phyloP scores from a whole-genome alignment of 2,888 invertebrate species.

The Horisme vitalbata region DNA sequence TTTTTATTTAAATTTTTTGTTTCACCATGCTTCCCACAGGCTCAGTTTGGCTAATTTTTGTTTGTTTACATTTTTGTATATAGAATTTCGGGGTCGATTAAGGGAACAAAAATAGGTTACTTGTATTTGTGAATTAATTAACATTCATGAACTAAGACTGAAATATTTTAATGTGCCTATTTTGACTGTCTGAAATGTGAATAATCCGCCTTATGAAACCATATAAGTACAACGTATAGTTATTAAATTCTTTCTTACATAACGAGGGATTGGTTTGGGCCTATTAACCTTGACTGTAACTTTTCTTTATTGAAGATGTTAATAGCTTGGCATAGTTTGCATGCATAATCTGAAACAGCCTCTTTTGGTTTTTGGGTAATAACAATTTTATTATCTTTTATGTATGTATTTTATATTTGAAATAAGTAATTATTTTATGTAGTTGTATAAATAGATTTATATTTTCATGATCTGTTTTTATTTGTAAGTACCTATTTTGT shows the following conservation, averaged over 20 bases:
- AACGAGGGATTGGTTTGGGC: conserved; percentile 8
- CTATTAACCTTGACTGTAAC: neutral
- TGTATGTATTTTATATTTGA: conserved; percentile 8
- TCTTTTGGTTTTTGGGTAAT: conserved; percentile 73
- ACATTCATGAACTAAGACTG: neutral
- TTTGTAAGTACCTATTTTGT: too few species aligned
- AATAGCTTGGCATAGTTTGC: conserved; percentile 44
- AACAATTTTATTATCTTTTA: conserved; percentile 25
- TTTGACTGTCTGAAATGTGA: conserved; percentile 8
- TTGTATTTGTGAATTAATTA: neutral
- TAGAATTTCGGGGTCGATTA: neutral
- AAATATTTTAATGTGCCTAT: conserved; percentile 8
- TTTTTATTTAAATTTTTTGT: conserved; percentile 11
- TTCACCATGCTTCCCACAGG: conserved; percentile 27
- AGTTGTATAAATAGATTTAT: too few species aligned
- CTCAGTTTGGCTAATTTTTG: conserved; percentile 19
- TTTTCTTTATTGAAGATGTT: conserved; percentile 23
- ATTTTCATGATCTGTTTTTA: too few species aligned
- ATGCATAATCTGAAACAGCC: conserved; percentile 81
- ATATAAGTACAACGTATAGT: neutral
- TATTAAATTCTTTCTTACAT: conserved; percentile 7
- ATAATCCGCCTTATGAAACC: conserved; percentile 6
- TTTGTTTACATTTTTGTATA: conserved; percentile 18
- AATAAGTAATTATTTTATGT: neutral
- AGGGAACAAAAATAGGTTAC: neutral